Percentiles rank a stretch among this genome's conserved stretches.
Conservation (phyloP, 2,797 vertebrate species). For the Caiman crocodilus region DNA sequence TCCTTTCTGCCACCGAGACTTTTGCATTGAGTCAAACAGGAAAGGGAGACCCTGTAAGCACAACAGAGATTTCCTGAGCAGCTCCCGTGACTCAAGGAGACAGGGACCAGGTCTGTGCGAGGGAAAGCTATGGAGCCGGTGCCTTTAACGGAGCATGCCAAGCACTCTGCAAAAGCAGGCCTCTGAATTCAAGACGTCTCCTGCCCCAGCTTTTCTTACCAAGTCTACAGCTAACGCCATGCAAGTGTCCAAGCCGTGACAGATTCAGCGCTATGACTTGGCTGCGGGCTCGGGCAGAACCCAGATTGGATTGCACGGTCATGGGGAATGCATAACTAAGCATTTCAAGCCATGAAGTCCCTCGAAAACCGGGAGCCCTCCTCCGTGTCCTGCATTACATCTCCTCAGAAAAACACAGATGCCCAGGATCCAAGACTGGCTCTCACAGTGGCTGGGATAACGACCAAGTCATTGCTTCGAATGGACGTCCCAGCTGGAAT, state of each 20-base stretch:
- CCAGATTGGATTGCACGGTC: neutral
- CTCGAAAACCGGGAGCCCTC: neutral
- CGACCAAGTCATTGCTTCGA: too few species aligned
- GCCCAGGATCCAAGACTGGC: too few species aligned
- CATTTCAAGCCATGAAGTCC: neutral
- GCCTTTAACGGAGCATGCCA: neutral
- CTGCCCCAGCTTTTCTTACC: neutral
- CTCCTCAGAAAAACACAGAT: too few species aligned
- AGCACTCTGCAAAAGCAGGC: neutral
- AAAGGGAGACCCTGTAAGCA: neutral
- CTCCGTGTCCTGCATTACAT: neutral
- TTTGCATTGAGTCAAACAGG: neutral
- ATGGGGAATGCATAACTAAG: neutral
- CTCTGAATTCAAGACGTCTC: neutral
- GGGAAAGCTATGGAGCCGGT: too few species aligned
- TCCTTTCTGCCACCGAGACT: neutral
- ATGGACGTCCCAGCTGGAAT: too few species aligned
- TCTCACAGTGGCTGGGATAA: too few species aligned
- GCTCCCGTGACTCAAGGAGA: neutral
- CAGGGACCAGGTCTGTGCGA: neutral
- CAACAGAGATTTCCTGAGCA: neutral
- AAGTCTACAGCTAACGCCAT: neutral
- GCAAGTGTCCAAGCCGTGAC: neutral
- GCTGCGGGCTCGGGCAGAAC: neutral
- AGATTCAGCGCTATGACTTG: neutral